Evolutionary conservation across 2,797 vertebrate genomes (phyloP).

Genomic region (Eurystomus glaucurus): DNA sequence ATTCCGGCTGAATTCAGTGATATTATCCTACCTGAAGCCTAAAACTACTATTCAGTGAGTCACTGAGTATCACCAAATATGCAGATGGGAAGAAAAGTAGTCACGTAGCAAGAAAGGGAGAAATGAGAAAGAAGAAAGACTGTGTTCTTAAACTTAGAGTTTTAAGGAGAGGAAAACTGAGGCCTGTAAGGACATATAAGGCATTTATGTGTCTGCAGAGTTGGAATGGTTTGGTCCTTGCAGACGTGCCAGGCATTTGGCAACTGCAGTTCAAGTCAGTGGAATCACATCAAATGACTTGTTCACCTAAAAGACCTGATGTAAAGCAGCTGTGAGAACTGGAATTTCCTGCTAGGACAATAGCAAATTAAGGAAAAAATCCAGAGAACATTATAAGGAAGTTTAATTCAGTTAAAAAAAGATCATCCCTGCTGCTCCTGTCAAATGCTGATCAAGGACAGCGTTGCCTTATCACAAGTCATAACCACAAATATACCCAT

Average conservation of each 20-base stretch:
- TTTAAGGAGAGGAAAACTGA: not conserved
- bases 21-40: not conserved
- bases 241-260: not conserved
- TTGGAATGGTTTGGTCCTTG: not conserved
- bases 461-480: not conserved
- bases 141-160: not conserved
- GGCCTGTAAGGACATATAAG: not conserved
- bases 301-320: not conserved
- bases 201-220: not conserved
- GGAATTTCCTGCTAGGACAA: not conserved
- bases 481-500: not conserved
- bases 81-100: not conserved
- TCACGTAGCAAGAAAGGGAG: not conserved
- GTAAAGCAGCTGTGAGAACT: not conserved
- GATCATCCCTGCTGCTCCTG: not conserved
- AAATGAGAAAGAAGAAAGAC: not conserved
- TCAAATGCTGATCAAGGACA: not conserved
- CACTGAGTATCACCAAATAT: not conserved
- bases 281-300: not conserved
- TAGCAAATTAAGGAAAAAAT: not conserved
- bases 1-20: constrained; percentile 4
- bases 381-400: not conserved
- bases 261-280: accelerated
- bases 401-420: not conserved
- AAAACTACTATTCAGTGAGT: not conserved